These are phyloP conservation scores for Caenorhabditis briggsae DNA, from an alignment of 1,140 invertebrate species.

Conservation along the genomic window DNA sequence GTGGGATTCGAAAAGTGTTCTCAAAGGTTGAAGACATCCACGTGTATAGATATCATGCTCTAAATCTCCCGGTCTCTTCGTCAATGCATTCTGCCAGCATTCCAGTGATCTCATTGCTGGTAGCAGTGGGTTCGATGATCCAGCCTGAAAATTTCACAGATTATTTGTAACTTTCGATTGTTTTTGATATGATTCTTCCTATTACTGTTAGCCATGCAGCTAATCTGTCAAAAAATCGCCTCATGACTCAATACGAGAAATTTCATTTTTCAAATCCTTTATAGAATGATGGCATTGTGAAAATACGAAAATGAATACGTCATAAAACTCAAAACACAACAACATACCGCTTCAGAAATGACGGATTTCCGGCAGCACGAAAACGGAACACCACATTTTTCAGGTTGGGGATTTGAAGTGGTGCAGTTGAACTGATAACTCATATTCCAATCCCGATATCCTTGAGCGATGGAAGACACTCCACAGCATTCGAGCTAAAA, in stretches of 20 bases:
- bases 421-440: conserved; percentile 77
- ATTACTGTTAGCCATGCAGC: background rate
- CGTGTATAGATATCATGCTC: conserved; percentile 73
- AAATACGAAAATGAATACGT: background rate
- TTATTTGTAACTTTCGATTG: background rate
- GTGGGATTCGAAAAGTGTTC: conserved; percentile 72
- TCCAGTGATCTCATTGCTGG: conserved; percentile 77
- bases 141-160: conserved; percentile 60
- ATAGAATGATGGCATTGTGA: background rate
- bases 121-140: conserved; percentile 68
- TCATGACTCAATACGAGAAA: background rate
- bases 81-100: conserved; percentile 77
- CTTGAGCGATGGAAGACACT: conserved; percentile 73
- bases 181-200: background rate
- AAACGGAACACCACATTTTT: conserved; percentile 77
- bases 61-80: conserved; percentile 74
- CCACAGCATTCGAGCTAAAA: conserved; percentile 77
- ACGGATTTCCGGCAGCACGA: conserved; percentile 74
- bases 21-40: conserved; percentile 75
- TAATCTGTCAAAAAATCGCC: background rate
- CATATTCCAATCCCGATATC: conserved; percentile 76
- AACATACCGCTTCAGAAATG: conserved; percentile 71
- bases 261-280: background rate
- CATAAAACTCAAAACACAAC: background rate
- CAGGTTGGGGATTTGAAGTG: conserved; percentile 75